Percentiles rank a stretch among this genome's conserved stretches.
phyloP scores from a whole-genome alignment of 1,140 invertebrate genomes.

The Drosophila pectinifera region DNA sequence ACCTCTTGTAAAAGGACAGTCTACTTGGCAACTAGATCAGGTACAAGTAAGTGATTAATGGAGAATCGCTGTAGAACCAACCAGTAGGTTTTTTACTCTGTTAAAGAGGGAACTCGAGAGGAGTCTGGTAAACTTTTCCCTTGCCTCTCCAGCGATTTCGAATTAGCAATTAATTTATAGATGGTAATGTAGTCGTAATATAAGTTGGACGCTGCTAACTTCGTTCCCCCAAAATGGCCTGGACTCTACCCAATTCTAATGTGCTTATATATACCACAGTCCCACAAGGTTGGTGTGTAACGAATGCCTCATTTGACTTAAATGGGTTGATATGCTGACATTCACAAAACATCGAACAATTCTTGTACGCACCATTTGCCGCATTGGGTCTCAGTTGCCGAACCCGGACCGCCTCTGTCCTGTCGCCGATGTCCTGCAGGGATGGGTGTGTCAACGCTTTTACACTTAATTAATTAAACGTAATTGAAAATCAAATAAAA shows the following conservation, averaged over 20 bases:
- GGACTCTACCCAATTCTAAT: constrained; percentile 52
- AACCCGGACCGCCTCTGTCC: background rate
- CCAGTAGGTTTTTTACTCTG: background rate
- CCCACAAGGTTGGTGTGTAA: background rate
- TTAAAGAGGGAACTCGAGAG: background rate
- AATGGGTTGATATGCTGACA: constrained; percentile 38
- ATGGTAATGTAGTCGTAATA: too few species aligned
- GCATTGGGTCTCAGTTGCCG: constrained; percentile 19
- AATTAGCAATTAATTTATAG: too few species aligned
- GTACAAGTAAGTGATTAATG: too few species aligned
- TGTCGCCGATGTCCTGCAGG: background rate
- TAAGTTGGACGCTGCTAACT: constrained; percentile 4
- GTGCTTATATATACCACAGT: constrained; percentile 1
- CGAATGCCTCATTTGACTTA: constrained; percentile 35
- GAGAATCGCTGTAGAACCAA: too few species aligned
- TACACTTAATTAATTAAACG: constrained; percentile 81
- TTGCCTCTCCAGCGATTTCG: too few species aligned
- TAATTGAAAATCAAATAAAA: constrained; percentile 82
- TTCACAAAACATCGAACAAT: constrained; percentile 71
- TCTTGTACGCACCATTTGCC: constrained; percentile 62
- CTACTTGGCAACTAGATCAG: too few species aligned
- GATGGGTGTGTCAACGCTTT: constrained; percentile 63
- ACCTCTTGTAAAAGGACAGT: constrained; percentile 1
- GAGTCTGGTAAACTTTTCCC: too few species aligned
- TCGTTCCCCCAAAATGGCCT: constrained; percentile 14